phyloP scores from a whole-genome alignment of 1,140 invertebrate genomes.

The Caenorhabditis latens region DNA sequence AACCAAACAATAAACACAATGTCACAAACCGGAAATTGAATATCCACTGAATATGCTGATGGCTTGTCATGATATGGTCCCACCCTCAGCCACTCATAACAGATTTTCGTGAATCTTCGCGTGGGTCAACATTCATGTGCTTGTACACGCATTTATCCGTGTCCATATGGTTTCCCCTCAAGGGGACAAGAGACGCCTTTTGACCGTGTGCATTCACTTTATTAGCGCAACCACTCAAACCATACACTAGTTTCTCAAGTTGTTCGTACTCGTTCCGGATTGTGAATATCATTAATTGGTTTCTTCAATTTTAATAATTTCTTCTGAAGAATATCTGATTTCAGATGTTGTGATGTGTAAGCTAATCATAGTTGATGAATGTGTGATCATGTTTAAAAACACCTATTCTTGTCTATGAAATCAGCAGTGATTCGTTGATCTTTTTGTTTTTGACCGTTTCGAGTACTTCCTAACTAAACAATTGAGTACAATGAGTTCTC shows the following conservation, averaged over 20 bases:
- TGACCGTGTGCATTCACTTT: constrained; percentile 47
- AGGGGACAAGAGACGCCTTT: constrained; percentile 30
- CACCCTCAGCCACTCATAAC: background rate
- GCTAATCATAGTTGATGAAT: too few relatives aligned
- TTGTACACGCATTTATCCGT: constrained; percentile 47
- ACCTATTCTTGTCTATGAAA: background rate
- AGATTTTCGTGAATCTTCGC: constrained; percentile 2
- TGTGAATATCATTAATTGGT: background rate
- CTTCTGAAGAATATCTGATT: background rate
- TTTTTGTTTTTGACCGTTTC: background rate
- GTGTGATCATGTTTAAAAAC: background rate
- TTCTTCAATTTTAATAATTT: background rate
- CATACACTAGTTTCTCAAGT: constrained; percentile 19
- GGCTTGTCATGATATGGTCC: background rate
- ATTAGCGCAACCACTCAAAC: constrained; percentile 52
- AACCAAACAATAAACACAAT: constrained; percentile 26
- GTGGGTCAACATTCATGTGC: constrained; percentile 27
- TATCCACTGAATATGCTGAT: background rate
- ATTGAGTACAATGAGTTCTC: too few relatives aligned
- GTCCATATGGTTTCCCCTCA: constrained; percentile 44
- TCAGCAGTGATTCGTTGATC: too few relatives aligned
- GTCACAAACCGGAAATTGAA: constrained; percentile 23
- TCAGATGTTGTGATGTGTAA: too few relatives aligned
- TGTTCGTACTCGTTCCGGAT: constrained; percentile 26
- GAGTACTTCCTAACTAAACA: background rate